Evolutionary conservation across 2,888 invertebrate species (phyloP).

Genomic region (Dryomyza anilis): DNA sequence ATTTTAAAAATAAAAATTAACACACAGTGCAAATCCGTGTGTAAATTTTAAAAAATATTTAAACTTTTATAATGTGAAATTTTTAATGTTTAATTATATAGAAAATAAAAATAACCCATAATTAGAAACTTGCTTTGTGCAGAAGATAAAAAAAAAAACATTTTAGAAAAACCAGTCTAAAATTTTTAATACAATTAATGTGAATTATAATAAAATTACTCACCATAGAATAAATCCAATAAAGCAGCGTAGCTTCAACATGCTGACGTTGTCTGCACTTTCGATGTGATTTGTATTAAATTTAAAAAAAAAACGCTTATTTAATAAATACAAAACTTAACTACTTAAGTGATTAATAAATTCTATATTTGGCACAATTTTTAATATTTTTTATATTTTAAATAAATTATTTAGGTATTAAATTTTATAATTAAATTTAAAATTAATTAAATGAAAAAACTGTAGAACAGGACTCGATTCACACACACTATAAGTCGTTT

Average conservation of each 20-base stretch:
- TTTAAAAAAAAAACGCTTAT: not conserved
- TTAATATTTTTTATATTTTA: not conserved
- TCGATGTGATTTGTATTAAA: not conserved
- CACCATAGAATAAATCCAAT: constrained; percentile 53
- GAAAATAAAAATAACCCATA: too few relatives aligned
- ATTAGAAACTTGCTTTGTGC: too few relatives aligned
- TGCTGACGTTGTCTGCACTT: constrained; percentile 30
- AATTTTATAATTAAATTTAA: not conserved
- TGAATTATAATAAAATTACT: not conserved
- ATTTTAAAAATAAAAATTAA: too few relatives aligned
- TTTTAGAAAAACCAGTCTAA: not conserved
- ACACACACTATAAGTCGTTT: not conserved
- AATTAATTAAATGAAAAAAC: too few relatives aligned
- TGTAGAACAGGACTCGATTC: not conserved
- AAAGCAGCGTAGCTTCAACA: constrained; percentile 47
- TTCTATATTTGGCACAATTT: constrained; percentile 13
- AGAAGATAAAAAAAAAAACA: not conserved
- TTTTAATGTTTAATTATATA: too few relatives aligned
- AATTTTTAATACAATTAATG: not conserved
- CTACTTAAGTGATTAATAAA: not conserved
- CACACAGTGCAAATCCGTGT: too few relatives aligned
- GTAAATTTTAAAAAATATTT: too few relatives aligned
- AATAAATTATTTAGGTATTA: not conserved
- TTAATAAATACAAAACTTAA: not conserved
- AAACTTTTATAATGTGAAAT: too few relatives aligned